Conservation (phyloP, 2,113 vertebrate species). For the Serilophus lunatus region DNA sequence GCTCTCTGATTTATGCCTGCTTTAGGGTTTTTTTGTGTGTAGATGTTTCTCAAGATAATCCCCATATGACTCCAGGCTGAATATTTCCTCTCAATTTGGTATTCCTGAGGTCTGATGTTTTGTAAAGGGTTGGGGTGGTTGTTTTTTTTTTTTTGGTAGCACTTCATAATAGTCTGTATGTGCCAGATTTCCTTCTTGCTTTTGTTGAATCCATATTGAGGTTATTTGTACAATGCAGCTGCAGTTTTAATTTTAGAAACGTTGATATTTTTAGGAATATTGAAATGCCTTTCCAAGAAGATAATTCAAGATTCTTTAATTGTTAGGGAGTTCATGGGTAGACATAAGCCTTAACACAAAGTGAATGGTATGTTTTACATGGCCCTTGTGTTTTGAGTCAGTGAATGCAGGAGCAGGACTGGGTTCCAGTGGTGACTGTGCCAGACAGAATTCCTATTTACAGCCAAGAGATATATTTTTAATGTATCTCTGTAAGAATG, state of each 20-base stretch:
- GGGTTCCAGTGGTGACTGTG: neutral
- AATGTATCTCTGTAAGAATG: neutral
- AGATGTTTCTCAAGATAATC: conserved; percentile 53
- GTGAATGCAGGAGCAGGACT: neutral
- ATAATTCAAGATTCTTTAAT: conserved; percentile 39
- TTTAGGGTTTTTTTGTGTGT: conserved; percentile 2
- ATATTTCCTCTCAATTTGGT: conserved; percentile 37
- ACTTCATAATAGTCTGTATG: conserved; percentile 35
- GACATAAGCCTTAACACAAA: neutral
- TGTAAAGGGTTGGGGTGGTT: neutral
- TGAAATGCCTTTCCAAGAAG: conserved; percentile 55
- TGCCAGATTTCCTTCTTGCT: conserved; percentile 61
- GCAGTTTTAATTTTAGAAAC: conserved; percentile 61
- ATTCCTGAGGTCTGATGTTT: conserved; percentile 26
- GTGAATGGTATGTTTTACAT: neutral
- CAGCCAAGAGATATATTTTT: neutral
- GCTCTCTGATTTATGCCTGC: conserved; percentile 51
- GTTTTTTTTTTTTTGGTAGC: neutral
- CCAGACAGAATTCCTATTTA: neutral
- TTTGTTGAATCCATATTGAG: conserved; percentile 38
- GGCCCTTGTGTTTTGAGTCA: neutral
- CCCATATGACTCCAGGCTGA: conserved; percentile 1
- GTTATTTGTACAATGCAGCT: conserved; percentile 46
- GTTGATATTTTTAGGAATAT: conserved; percentile 53
- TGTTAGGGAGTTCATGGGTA: neutral